Conservation (phyloP, 2,113 vertebrate species). For the Alexandromys fortis region DNA sequence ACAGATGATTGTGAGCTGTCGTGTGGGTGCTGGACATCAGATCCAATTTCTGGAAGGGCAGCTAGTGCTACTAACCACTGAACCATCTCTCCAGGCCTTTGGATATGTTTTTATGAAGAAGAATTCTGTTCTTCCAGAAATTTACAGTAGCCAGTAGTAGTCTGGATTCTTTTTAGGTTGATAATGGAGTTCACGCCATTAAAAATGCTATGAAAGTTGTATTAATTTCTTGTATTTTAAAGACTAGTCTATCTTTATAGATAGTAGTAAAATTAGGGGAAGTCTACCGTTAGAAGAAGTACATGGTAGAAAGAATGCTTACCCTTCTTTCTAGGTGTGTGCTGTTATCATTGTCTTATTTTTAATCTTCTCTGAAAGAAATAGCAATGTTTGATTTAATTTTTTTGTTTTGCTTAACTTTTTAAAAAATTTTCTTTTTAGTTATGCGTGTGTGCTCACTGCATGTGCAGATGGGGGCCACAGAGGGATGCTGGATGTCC, state of each 20-base stretch:
- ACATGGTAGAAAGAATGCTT: neutral
- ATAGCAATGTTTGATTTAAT: neutral
- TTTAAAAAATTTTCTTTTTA: neutral
- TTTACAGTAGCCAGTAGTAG: neutral
- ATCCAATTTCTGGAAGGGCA: no score
- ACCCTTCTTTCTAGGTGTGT: neutral
- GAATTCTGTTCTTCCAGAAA: constrained; percentile 19
- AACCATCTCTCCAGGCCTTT: neutral
- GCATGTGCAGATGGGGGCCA: neutral
- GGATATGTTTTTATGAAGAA: neutral
- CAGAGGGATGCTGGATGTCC: neutral
- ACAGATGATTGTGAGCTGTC: neutral
- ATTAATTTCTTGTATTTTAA: constrained; percentile 9
- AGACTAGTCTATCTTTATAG: constrained; percentile 2
- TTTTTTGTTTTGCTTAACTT: neutral
- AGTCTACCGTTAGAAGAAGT: neutral
- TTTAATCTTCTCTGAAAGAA: neutral
- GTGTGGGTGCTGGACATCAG: neutral
- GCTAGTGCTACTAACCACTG: neutral
- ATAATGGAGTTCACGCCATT: neutral
- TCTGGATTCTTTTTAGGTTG: neutral
- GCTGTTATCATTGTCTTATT: neutral
- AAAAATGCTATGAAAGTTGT: constrained; percentile 3
- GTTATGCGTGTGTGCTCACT: no score
- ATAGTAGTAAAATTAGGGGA: neutral